Evolutionary conservation across 2,888 invertebrate species (phyloP).

Genomic region (Agrotis puta): DNA sequence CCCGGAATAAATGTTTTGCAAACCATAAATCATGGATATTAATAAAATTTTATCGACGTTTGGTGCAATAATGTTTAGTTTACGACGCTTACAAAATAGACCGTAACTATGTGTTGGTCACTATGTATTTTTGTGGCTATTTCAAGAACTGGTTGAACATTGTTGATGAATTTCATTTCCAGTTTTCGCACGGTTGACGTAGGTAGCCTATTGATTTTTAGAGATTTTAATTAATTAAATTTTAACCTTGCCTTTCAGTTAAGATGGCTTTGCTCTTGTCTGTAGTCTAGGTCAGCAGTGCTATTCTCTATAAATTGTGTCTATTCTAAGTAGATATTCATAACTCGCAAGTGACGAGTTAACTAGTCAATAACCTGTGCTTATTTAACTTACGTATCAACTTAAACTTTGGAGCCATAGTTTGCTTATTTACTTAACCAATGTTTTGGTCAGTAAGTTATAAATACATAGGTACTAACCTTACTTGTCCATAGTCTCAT

Average conservation of each 20-base stretch:
- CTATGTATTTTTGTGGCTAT: constrained; percentile 32
- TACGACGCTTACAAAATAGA: constrained; percentile 41
- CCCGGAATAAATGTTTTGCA: constrained; percentile 3
- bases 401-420: constrained; percentile 21
- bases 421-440: constrained; percentile 14
- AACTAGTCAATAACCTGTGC: constrained; percentile 26
- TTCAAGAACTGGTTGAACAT: constrained; percentile 28
- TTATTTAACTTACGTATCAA: constrained; percentile 3
- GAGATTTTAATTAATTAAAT: too few species aligned
- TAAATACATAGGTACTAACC: not conserved
- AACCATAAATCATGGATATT: constrained; percentile 44
- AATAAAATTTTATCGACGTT: constrained; percentile 27
- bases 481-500: not conserved
- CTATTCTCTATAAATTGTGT: too few species aligned
- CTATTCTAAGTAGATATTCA: too few species aligned
- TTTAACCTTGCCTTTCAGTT: too few species aligned
- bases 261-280: too few species aligned
- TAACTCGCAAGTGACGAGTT: not conserved
- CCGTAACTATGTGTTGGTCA: not conserved
- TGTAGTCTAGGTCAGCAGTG: too few species aligned
- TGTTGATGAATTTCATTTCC: not conserved
- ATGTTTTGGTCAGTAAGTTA: constrained; percentile 9
- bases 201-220: too few species aligned
- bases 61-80: constrained; percentile 19
- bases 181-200: not conserved